These are phyloP conservation scores for Dromococcyx pavoninus DNA, from an alignment of 2,797 vertebrate genomes.

Conservation along the genomic window DNA sequence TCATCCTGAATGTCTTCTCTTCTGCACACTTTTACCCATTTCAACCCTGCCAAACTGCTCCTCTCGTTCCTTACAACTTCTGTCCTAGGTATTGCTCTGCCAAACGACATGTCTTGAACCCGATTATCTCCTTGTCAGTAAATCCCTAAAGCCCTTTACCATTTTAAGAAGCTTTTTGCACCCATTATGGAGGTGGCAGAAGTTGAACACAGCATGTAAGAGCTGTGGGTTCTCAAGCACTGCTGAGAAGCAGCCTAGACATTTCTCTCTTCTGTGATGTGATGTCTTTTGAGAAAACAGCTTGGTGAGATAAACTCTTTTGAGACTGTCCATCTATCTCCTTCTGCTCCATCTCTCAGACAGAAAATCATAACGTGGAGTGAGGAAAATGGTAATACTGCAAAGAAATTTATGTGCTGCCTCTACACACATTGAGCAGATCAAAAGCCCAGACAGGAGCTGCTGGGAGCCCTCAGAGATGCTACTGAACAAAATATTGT, in stretches of 20 bases:
- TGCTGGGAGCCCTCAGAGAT: neutral
- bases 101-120: neutral
- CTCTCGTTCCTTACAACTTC: neutral
- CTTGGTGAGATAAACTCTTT: neutral
- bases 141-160: neutral
- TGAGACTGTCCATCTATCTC: neutral
- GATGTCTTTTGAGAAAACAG: neutral
- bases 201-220: neutral
- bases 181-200: neutral
- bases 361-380: neutral
- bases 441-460: neutral
- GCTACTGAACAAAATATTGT: neutral
- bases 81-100: neutral
- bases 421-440: neutral
- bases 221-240: neutral
- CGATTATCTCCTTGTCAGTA: neutral
- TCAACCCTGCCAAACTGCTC: neutral
- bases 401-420: neutral
- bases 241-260: neutral
- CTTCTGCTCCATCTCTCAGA: neutral
- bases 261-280: accelerated
- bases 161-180: slow-evolving; percentile 14
- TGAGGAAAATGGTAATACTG: neutral
- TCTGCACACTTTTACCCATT: neutral
- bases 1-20: neutral